Conservation (phyloP, 2,888 invertebrate species). For the Balanococcus diminutus region DNA sequence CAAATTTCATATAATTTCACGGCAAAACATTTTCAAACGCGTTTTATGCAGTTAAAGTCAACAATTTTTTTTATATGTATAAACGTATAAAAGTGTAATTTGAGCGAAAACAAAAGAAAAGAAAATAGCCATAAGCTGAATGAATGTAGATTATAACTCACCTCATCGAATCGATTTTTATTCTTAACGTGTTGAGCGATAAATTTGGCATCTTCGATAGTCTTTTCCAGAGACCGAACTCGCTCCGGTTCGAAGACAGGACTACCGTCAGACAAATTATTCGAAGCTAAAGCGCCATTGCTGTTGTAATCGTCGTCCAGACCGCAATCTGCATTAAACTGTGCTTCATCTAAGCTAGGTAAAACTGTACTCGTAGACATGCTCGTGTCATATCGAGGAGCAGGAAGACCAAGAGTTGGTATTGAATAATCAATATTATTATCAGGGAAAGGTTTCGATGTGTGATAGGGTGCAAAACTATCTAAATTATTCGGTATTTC, state of each 20-base stretch:
- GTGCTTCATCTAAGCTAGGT: conserved; percentile 70
- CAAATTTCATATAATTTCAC: conserved; percentile 32
- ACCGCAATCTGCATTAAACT: conserved; percentile 71
- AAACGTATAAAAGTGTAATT: not conserved
- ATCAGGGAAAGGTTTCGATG: conserved; percentile 4
- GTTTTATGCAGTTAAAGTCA: conserved; percentile 6
- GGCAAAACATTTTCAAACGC: not conserved
- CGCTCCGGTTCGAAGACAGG: conserved; percentile 78
- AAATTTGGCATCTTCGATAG: conserved; percentile 89
- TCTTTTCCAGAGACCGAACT: conserved; percentile 74
- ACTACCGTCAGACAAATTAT: conserved; percentile 67
- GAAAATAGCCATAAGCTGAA: not conserved
- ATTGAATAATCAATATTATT: conserved; percentile 38
- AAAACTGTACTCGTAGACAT: conserved; percentile 65
- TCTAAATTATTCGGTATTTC: conserved; percentile 44
- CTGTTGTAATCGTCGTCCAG: conserved; percentile 78
- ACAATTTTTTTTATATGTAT: not conserved
- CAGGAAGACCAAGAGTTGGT: conserved; percentile 51
- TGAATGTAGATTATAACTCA: too few relatives aligned
- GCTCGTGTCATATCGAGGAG: conserved; percentile 46
- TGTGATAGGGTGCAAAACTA: conserved; percentile 26
- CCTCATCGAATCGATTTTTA: conserved; percentile 92
- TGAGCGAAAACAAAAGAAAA: not conserved
- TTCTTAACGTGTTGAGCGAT: conserved; percentile 95
- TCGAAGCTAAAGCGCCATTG: conserved; percentile 60